Conservation (phyloP, 2,888 invertebrate species). For the Cephus runcator region DNA sequence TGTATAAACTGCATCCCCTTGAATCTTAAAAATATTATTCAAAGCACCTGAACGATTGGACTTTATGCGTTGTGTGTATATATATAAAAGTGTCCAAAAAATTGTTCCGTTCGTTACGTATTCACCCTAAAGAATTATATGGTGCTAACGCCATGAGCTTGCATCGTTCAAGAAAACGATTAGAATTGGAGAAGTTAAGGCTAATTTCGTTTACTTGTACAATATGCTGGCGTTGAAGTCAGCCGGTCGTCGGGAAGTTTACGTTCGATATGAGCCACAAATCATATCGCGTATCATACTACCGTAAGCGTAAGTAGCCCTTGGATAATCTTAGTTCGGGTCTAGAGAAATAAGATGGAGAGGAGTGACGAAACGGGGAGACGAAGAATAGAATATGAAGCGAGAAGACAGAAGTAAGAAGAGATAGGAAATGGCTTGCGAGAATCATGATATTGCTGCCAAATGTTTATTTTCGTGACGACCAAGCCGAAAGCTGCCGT, state of each 20-base stretch:
- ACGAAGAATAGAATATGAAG: slow-evolving; percentile 15
- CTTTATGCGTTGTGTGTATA: neutral
- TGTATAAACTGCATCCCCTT: neutral
- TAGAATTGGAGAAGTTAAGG: neutral
- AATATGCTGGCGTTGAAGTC: neutral
- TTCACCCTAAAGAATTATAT: neutral
- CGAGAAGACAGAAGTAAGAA: slow-evolving; percentile 17
- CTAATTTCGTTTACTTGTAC: neutral
- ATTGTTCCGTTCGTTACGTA: neutral
- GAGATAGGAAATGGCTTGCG: slow-evolving; percentile 4
- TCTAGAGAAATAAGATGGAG: slow-evolving; percentile 5
- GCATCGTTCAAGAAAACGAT: neutral
- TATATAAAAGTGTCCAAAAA: too few species aligned
- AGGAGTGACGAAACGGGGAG: slow-evolving; percentile 6
- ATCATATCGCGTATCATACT: slow-evolving; percentile 30
- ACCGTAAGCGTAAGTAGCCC: slow-evolving; percentile 24
- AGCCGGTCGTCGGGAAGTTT: slow-evolving; percentile 22
- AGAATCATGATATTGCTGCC: slow-evolving; percentile 2
- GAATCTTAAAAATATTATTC: neutral
- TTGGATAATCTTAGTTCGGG: slow-evolving; percentile 25
- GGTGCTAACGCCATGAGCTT: neutral
- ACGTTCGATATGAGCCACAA: slow-evolving; percentile 31
- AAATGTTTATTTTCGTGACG: slow-evolving; percentile 29
- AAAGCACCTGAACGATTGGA: neutral
- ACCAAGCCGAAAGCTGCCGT: neutral